Base-by-base conservation (phyloP, 2,113 vertebrate genomes). In the Merops nubicus region DNA sequence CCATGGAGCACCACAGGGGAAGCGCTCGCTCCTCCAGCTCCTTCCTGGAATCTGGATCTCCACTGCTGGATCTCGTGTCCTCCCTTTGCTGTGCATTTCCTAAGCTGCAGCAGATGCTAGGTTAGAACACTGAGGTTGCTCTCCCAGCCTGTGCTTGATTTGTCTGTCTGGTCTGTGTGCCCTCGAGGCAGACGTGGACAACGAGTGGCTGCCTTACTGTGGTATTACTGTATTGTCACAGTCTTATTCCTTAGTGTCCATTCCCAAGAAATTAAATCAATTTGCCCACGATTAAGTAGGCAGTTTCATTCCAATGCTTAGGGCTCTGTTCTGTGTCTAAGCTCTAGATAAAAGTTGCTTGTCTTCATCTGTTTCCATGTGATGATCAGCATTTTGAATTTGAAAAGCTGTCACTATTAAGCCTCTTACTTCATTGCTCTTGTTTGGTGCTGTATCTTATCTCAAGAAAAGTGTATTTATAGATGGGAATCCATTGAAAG, bases 331-430 rank as follows among this genome's bases (percentile, higher is more conserved):
- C 63, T 76, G 11, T 80, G 89, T 97, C 70, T 63, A 3, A 76
- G 51, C 68, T 69, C 31, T 33, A 69, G 73, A 77, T 86, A 34
- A 40, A 83, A 96, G 79, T 70, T 84, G 54, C 83, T 91, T 14
- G 29, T 80, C 88, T 92, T 93, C 75, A 87, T 94, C 75, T 88
- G 76, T 91, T 84, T 89, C 80, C 7, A 17, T n/a, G 48, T 70
- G 51, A 63, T 34, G 53, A 84, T 91, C 50, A 22, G 94, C 67
- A 42, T 80, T 88, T 94, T 74, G 75, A 86, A 92, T 78, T 47
- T 59, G 69, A 36, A 29, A 78, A 91, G 65, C 84, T 72, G 62
- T 91, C 69, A 47, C 69, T 1, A 0, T 59, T 26, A 31, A 84
- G 76, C 67, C 34, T 74, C 34, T 63, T 70, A 19, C 20, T 87